Evolutionary conservation across 2,888 invertebrate species (phyloP).

Genomic region (Loripinus fragilis): DNA sequence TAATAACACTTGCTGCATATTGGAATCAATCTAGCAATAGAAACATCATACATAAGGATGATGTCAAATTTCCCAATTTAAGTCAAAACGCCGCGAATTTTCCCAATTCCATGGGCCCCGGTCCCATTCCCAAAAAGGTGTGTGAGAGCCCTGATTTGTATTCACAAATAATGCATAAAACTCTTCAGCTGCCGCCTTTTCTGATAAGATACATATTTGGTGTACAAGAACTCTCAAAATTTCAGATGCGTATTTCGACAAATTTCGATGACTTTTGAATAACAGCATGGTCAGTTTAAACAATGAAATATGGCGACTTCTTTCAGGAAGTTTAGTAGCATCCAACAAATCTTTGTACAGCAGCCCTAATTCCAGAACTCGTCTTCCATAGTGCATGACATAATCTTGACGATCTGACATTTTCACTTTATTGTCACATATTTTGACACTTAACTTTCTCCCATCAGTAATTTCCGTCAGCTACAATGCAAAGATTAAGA

Average conservation of each 20-base stretch:
- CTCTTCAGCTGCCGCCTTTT: slow-evolving; percentile 32
- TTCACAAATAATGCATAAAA: slow-evolving; percentile 47
- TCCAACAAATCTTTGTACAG: slow-evolving; percentile 46
- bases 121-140: too few relatives aligned
- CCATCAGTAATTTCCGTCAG: neutral
- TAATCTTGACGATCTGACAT: neutral
- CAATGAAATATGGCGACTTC: slow-evolving; percentile 40
- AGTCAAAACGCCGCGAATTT: too few relatives aligned
- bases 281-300: slow-evolving; percentile 52
- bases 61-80: too few relatives aligned
- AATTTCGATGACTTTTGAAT: slow-evolving; percentile 44
- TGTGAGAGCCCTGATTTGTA: too few relatives aligned
- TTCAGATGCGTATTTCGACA: slow-evolving; percentile 58
- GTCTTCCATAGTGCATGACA: slow-evolving; percentile 25
- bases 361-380: slow-evolving; percentile 41
- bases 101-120: too few relatives aligned
- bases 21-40: too few relatives aligned
- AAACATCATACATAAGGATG: too few relatives aligned
- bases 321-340: slow-evolving; percentile 35
- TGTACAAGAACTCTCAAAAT: slow-evolving; percentile 52
- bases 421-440: too few relatives aligned
- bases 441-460: neutral
- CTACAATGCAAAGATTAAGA: neutral
- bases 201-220: slow-evolving; percentile 27
- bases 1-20: too few relatives aligned